Base-by-base conservation (phyloP, 2,113 vertebrate genomes). In the Mirounga angustirostris region DNA sequence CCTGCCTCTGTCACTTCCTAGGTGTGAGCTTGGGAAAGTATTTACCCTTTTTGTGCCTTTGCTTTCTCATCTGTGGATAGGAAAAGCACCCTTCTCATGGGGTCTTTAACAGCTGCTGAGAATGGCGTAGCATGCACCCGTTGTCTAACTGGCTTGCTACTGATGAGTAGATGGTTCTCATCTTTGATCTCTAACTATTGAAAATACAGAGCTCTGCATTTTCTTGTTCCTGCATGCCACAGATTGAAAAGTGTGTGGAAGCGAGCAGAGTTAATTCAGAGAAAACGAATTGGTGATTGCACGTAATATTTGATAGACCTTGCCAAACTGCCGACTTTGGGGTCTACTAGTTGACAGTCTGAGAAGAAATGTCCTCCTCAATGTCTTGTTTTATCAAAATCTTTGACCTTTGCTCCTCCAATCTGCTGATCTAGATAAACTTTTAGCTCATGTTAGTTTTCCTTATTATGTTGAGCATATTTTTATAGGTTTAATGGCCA, bases 221-320 rank as follows among this genome's bases (percentile, higher is more conserved):
- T 54, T 26, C 86, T 89, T 52, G 11, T 26, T 28, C 40, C 8
- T 12, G 4, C 0, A 2, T 28, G 33, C 40, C 12, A 16, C 33
- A 4, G 3, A 13, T 18, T 12, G 26, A 54, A 33, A n/a, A 28
- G 56, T 63, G 5, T 28, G 14, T 46, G 43, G 11, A 9, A 18
- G 73, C 2, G n/a, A 73, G 43, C 46, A 63, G 28, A 19, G 50
- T n/a, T 33, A 33, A 56, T 30, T 63, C n/a, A 13, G 3, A n/a
- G 61, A 7, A 1, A 22, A 43, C 3, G 28, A 7, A 61, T 3
- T 2, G 1, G 9, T 5, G 7, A 6, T 14, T 14, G 18, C 13
- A 13, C 0, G 2, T 9, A 28, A 22, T 8, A 30, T 18, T 30
- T n/a, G 26, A 71, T 30, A 50, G 73, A 50, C 40, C 2, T 80